Conservation (phyloP, 1,140 invertebrate genomes). For the Lasioglossum baleicum region DNA sequence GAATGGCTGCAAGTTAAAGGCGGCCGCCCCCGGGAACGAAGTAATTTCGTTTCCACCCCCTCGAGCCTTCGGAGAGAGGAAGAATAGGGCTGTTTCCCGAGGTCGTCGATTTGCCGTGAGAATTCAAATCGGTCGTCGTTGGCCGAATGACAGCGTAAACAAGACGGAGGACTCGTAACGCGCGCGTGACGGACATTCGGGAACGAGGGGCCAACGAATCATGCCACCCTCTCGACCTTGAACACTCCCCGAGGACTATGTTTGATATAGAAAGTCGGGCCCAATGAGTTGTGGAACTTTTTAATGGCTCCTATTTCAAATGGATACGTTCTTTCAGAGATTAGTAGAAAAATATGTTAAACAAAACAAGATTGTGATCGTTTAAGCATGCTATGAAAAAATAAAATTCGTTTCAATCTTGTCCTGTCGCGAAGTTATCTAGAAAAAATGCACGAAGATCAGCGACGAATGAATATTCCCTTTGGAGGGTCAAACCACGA, state of each 20-base stretch:
- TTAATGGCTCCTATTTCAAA: no score
- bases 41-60: slow-evolving; percentile 7
- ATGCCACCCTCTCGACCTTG: slow-evolving; percentile 26
- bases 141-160: slow-evolving; percentile 63
- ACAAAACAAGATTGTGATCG: no score
- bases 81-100: slow-evolving; percentile 8
- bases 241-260: slow-evolving; percentile 36
- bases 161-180: slow-evolving; percentile 53
- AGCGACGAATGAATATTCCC: no score
- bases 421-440: no score
- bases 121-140: slow-evolving; percentile 60
- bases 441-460: no score
- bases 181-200: slow-evolving; percentile 58
- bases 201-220: slow-evolving; percentile 3
- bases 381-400: no score
- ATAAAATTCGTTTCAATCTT: no score
- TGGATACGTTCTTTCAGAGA: no score
- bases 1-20: slow-evolving; percentile 24
- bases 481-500: not conserved
- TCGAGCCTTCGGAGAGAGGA: no score
- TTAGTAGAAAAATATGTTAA: no score
- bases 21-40: not conserved
- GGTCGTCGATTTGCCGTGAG: slow-evolving; percentile 42
- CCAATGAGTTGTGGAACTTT: no score
- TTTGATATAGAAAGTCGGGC: slow-evolving; percentile 14